Conservation (phyloP, 30 jellyfish, hydroid and myxozoan genomes). For the Morbakka virulenta region DNA sequence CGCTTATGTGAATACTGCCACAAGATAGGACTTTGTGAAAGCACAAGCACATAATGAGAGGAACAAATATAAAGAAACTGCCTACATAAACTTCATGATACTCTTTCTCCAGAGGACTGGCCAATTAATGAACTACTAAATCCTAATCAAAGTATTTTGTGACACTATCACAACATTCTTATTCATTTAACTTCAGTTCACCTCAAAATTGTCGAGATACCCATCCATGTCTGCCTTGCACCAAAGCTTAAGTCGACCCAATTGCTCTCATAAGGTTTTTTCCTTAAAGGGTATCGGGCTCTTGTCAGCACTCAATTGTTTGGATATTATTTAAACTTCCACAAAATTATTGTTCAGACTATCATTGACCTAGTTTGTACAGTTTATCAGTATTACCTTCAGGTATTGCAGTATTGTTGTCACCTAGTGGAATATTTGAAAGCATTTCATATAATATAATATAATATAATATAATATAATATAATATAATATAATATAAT, state of each 20-base stretch:
- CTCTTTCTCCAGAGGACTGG: constrained; percentile 33
- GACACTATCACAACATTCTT: neutral
- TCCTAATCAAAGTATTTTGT: constrained; percentile 25
- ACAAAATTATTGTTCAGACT: constrained; percentile 39
- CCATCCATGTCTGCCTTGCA: constrained; percentile 82
- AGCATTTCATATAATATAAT: no score
- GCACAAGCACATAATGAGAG: constrained; percentile 22
- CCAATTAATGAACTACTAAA: constrained; percentile 24
- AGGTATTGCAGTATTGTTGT: no score
- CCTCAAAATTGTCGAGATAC: constrained; percentile 55
- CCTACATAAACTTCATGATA: constrained; percentile 48
- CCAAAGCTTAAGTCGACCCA: constrained; percentile 75
- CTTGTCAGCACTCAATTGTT: constrained; percentile 61
- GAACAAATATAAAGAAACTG: constrained; percentile 37
- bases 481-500: no score
- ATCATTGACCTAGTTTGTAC: constrained; percentile 54
- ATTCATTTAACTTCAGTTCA: constrained; percentile 54
- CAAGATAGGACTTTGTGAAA: neutral
- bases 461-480: no score
- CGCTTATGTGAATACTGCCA: constrained; percentile 38
- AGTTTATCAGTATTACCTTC: constrained; percentile 49
- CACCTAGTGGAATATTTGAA: no score
- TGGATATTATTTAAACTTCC: constrained; percentile 48
- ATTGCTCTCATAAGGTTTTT: constrained; percentile 62
- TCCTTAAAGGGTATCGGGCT: constrained; percentile 75